phyloP scores from a whole-genome alignment of 1,140 invertebrate genomes.

The Trachymyrmex cornetzi region DNA sequence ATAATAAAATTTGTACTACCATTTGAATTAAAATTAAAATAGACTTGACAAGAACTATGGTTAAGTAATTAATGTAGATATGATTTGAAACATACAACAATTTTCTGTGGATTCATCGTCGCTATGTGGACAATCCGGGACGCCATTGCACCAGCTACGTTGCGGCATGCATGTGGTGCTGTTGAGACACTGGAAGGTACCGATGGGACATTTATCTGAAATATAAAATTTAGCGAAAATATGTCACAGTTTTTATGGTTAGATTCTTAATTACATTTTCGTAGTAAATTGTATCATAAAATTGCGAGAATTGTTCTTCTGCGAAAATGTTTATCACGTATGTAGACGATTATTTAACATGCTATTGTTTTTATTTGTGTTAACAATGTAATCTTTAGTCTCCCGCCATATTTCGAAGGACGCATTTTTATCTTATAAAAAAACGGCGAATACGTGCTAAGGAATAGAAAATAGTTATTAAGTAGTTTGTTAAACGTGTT shows the following conservation, averaged over 20 bases:
- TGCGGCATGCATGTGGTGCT: conserved; percentile 90
- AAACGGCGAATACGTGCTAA: conserved; percentile 11
- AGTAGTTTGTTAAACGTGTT: background rate
- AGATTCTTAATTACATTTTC: background rate
- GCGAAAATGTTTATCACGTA: background rate
- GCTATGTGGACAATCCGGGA: conserved; percentile 90
- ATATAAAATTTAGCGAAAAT: conserved; percentile 46
- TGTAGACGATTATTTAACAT: background rate
- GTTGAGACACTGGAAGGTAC: conserved; percentile 90
- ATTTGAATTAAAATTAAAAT: conserved; percentile 2
- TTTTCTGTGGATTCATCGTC: conserved; percentile 88
- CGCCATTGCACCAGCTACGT: conserved; percentile 89
- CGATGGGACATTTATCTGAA: conserved; percentile 87
- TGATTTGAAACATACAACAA: conserved; percentile 80
- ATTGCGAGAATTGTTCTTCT: conserved; percentile 39
- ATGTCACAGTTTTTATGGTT: background rate
- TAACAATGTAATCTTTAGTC: background rate
- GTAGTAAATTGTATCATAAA: conserved; percentile 1
- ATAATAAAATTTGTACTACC: background rate
- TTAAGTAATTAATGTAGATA: conserved; percentile 3
- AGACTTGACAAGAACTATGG: background rate
- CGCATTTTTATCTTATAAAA: conserved; percentile 37
- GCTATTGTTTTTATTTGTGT: conserved; percentile 3
- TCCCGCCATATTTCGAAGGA: background rate
- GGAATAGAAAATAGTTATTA: conserved; percentile 33